Percentiles rank a stretch among this genome's conserved stretches.
Evolutionary conservation across 2,113 vertebrate species (phyloP).

Genomic region (Corythoichthys haematopterus): DNA sequence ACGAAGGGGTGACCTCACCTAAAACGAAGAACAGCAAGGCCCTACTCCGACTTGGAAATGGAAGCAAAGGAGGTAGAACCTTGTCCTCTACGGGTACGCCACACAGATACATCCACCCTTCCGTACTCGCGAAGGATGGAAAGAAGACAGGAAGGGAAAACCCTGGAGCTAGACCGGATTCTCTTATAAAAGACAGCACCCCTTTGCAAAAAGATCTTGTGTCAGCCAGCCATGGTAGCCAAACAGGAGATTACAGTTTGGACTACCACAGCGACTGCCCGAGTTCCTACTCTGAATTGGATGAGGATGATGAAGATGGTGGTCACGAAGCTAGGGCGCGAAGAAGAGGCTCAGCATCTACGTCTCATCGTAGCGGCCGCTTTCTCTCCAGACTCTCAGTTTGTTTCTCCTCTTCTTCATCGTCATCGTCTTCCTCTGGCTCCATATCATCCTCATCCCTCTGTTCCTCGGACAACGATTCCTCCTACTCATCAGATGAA

Average conservation of each 20-base stretch:
- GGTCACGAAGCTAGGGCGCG: conserved; percentile 63
- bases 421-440: conserved; percentile 87
- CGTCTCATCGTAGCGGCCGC: conserved; percentile 67
- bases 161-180: conserved; percentile 50
- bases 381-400: conserved; percentile 85
- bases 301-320: conserved; percentile 84
- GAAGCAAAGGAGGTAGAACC: conserved; percentile 66
- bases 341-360: conserved; percentile 27
- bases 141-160: conserved; percentile 70
- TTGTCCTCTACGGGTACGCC: conserved; percentile 51
- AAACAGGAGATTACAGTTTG: conserved; percentile 75
- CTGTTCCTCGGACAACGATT: conserved; percentile 93
- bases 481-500: conserved; percentile 91
- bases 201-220: conserved; percentile 74
- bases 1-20: conserved; percentile 93
- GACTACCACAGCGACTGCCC: conserved; percentile 90
- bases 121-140: conserved; percentile 76
- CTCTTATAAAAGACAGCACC: conserved; percentile 73
- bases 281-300: conserved; percentile 91
- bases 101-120: conserved; percentile 73
- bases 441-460: conserved; percentile 92
- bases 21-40: conserved; percentile 94
- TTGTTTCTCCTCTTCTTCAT: conserved; percentile 90
- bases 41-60: conserved; percentile 77
- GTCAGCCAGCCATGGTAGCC: conserved; percentile 49